These are phyloP conservation scores for Macrophya annulata DNA, from an alignment of 2,888 invertebrate species.

Conservation along the genomic window DNA sequence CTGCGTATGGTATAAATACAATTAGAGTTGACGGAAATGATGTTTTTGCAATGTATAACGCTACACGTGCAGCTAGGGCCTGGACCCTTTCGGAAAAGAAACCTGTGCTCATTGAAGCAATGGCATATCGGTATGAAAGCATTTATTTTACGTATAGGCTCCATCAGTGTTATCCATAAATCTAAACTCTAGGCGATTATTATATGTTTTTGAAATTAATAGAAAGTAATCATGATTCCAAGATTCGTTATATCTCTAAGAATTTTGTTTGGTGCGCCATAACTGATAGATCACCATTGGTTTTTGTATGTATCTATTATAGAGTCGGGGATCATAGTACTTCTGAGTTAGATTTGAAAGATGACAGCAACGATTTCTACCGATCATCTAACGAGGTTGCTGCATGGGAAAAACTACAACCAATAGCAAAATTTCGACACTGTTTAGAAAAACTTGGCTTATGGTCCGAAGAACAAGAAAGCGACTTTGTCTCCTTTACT, in stretches of 20 bases:
- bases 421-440: slow-evolving; percentile 89
- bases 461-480: slow-evolving; percentile 91
- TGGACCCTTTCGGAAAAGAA: slow-evolving; percentile 87
- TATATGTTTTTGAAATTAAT: background rate
- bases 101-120: slow-evolving; percentile 97
- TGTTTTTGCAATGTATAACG: slow-evolving; percentile 96
- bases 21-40: slow-evolving; percentile 98
- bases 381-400: slow-evolving; percentile 91
- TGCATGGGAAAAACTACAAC: slow-evolving; percentile 93
- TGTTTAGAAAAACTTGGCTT: slow-evolving; percentile 90
- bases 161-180: too few species aligned
- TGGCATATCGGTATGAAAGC: slow-evolving; percentile 93
- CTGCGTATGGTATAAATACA: slow-evolving; percentile 94
- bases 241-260: too few species aligned
- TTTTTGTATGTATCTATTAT: slow-evolving; percentile 61
- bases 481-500: slow-evolving; percentile 85
- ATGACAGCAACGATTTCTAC: slow-evolving; percentile 96
- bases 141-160: background rate
- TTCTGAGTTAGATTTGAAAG: slow-evolving; percentile 82
- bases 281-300: background rate
- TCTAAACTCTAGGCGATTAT: too few species aligned
- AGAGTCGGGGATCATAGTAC: slow-evolving; percentile 99
- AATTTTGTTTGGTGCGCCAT: too few species aligned
- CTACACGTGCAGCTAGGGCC: slow-evolving; percentile 89
- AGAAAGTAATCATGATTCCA: background rate